phyloP scores from a whole-genome alignment of 2,797 vertebrate species.

The Moxostoma hubbsi region DNA sequence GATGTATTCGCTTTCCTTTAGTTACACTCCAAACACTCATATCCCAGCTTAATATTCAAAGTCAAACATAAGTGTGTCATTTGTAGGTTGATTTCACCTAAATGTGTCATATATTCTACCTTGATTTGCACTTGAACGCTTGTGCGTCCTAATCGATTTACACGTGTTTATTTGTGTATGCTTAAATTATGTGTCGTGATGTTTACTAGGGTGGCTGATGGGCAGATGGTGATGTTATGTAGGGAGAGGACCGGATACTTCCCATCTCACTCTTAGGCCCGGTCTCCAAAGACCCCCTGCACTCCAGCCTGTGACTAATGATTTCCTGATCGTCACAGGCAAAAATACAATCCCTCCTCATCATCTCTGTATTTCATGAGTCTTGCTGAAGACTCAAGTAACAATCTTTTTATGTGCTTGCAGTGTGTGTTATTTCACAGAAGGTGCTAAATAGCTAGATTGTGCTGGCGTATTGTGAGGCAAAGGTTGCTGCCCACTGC shows the following conservation, averaged over 20 bases:
- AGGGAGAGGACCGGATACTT: slow-evolving; percentile 61
- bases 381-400: slow-evolving; percentile 8
- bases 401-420: slow-evolving; percentile 1
- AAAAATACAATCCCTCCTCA: slow-evolving; percentile 38
- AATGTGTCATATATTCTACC: too few species aligned
- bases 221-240: slow-evolving; percentile 72
- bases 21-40: too few species aligned
- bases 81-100: too few species aligned
- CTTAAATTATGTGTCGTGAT: background rate
- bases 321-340: slow-evolving; percentile 66
- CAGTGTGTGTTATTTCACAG: background rate
- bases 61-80: too few species aligned
- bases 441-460: slow-evolving; percentile 33
- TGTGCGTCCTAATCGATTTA: too few species aligned
- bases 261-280: slow-evolving; percentile 46
- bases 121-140: too few species aligned
- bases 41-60: too few species aligned
- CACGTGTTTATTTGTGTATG: background rate
- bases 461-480: slow-evolving; percentile 16
- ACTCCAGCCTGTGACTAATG: slow-evolving; percentile 71
- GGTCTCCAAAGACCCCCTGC: slow-evolving; percentile 65
- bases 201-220: slow-evolving; percentile 11
- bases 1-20: too few species aligned
- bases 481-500: slow-evolving; percentile 5
- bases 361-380: slow-evolving; percentile 39